Conservation (phyloP, 2,113 vertebrate species). For the Clarias macrocephalus region DNA sequence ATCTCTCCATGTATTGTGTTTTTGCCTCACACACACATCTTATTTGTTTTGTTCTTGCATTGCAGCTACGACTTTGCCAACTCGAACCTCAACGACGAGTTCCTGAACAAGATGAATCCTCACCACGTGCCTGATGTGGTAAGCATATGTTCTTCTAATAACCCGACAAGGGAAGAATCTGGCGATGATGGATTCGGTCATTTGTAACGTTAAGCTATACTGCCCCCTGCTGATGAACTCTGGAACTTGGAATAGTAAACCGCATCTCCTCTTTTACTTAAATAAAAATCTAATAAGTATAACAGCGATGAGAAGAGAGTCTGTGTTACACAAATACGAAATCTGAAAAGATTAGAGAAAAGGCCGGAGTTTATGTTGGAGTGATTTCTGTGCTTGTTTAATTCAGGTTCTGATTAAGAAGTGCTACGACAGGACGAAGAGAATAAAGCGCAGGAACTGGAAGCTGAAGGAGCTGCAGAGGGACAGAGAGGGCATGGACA, state of each 20-base stretch:
- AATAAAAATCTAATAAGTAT: background rate
- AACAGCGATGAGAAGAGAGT: background rate
- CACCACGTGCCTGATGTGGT: conserved; percentile 92
- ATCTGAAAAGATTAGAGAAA: too few relatives aligned
- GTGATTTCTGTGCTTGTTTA: background rate
- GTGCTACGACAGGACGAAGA: conserved; percentile 84
- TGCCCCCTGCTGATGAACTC: conserved; percentile 55
- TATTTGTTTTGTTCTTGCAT: background rate
- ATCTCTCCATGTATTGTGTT: too few relatives aligned
- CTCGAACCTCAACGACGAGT: conserved; percentile 92
- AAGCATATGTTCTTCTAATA: conserved; percentile 54
- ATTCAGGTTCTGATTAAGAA: conserved; percentile 93
- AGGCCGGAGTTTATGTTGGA: background rate
- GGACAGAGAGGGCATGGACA: conserved; percentile 82
- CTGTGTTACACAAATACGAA: background rate
- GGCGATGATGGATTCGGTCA: background rate
- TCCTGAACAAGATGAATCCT: conserved; percentile 93
- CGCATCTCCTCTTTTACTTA: background rate
- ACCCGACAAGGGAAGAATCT: background rate
- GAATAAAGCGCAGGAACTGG: conserved; percentile 90
- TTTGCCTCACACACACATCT: background rate
- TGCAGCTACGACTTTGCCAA: conserved; percentile 93
- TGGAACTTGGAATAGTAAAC: background rate
- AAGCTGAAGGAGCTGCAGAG: conserved; percentile 86
- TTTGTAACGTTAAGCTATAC: conserved; percentile 22